Evolutionary conservation across 2,797 vertebrate genomes (phyloP).

Genomic region (Sebastolobus altivelis): DNA sequence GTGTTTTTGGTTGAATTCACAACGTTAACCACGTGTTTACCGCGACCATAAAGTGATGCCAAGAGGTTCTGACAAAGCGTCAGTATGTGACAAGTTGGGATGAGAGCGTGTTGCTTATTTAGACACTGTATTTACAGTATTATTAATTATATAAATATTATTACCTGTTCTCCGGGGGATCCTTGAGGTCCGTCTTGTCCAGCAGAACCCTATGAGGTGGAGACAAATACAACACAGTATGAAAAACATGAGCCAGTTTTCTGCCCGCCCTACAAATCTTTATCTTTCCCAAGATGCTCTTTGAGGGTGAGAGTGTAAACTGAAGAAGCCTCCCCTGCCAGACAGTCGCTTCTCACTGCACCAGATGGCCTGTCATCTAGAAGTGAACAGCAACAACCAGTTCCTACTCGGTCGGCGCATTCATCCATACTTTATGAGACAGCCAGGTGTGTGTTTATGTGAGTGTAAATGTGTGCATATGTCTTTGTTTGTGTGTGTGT

Average conservation of each 20-base stretch:
- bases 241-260: conserved; percentile 38
- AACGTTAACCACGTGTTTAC: not conserved
- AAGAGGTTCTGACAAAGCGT: not conserved
- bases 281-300: conserved; percentile 61
- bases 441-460: conserved; percentile 65
- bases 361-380: conserved; percentile 72
- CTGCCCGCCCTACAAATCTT: conserved; percentile 43
- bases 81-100: not conserved
- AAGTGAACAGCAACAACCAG: conserved; percentile 54
- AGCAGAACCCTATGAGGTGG: conserved; percentile 85
- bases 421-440: conserved; percentile 70
- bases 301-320: conserved; percentile 62
- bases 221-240: conserved; percentile 16
- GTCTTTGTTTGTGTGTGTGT: conserved; percentile 39
- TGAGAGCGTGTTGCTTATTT: not conserved
- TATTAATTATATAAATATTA: not conserved
- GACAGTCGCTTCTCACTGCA: conserved; percentile 47
- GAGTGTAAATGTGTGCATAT: conserved; percentile 40
- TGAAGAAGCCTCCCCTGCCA: conserved; percentile 47
- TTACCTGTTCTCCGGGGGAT: conserved; percentile 89
- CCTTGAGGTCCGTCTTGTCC: conserved; percentile 91
- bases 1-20: too few species aligned
- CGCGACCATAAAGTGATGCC: not conserved
- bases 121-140: not conserved
- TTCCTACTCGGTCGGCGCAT: conserved; percentile 40